Evolutionary conservation across 2,113 vertebrate genomes (phyloP).

Genomic region (Pelvicachromis taeniatus): DNA sequence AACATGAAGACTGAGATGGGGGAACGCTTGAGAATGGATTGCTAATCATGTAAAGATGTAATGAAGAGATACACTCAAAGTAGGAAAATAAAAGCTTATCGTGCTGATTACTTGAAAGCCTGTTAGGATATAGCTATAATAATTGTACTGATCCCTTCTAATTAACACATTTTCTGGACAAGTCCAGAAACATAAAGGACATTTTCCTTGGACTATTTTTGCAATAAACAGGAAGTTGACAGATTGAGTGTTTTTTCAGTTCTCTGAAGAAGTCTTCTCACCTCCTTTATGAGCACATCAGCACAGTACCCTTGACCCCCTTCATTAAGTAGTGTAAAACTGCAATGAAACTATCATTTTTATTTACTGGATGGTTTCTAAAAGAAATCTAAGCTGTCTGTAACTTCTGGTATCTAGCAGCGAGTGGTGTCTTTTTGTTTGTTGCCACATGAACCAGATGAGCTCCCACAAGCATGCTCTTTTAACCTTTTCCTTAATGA

Average conservation of each 20-base stretch:
- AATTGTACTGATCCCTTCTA: background rate
- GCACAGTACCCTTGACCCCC: background rate
- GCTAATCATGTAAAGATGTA: background rate
- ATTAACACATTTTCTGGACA: background rate
- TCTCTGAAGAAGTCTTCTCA: background rate
- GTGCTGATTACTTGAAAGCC: background rate
- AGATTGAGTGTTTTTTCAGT: background rate
- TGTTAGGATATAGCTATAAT: background rate
- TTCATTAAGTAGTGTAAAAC: background rate
- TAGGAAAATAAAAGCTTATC: background rate
- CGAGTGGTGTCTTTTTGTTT: background rate
- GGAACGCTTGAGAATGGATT: background rate
- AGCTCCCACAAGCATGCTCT: background rate
- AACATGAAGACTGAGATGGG: background rate
- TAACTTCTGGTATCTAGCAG: background rate
- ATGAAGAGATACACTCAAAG: background rate
- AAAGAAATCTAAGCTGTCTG: background rate
- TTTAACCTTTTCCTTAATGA: conserved; percentile 26
- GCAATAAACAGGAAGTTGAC: background rate
- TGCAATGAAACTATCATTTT: background rate
- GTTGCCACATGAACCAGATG: background rate
- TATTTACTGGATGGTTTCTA: background rate
- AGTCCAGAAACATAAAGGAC: background rate
- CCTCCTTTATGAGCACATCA: too few species aligned
- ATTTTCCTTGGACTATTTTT: fast-evolving